Base-by-base conservation (phyloP, 2,888 invertebrate species). In the Hyles lineata region DNA sequence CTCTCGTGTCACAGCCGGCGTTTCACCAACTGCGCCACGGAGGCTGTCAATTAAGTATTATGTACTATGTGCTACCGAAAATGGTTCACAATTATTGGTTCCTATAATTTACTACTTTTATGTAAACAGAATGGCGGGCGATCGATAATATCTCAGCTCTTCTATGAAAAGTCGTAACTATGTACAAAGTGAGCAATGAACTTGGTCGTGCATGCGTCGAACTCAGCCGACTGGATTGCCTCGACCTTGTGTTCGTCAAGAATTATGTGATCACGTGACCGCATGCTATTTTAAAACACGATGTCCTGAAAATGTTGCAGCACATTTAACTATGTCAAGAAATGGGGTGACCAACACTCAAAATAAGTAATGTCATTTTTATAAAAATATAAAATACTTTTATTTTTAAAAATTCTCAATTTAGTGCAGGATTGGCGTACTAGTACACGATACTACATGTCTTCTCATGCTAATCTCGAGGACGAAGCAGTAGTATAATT, bases 171-270 rank as follows among this genome's bases (percentile, higher is more conserved):
- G 19, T 25, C 25, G 19, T 17, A 55, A 43, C n/a, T n/a, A n/a
- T n/a, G 35, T 43, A 21, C 11, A 23, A 73, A 76, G 79, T 82
- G 79, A 82, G 82, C 87, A 87, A 83, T 89, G 88, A 89, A 88
- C 89, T 87, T 84, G 85, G 74, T 80, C 77, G 76, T 73, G 75
- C 72, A 61, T 74, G 75, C 71, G 71, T 25, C 71, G 71, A 71
- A 61, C 70, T 75, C 75, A 67, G 74, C 77, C 25, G 73, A 78
- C 78, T 78, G 73, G 83, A 67, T 85, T 70, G 80, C 87, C 87
- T 86, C 85, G 87, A 87, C 87, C 87, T 88, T 88, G 85, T 80
- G 79, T 17, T 23, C 23, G 67, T 25, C 50, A 62, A 71, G 62
- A 71, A 71, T 70, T 71, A 61, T 50, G 61, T 63, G 71, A 55